A percentile compares a stretch with the other conserved stretches of the same genome.
Evolutionary conservation across 2,797 vertebrate genomes (phyloP).

Genomic region (Sphenodon punctatus): DNA sequence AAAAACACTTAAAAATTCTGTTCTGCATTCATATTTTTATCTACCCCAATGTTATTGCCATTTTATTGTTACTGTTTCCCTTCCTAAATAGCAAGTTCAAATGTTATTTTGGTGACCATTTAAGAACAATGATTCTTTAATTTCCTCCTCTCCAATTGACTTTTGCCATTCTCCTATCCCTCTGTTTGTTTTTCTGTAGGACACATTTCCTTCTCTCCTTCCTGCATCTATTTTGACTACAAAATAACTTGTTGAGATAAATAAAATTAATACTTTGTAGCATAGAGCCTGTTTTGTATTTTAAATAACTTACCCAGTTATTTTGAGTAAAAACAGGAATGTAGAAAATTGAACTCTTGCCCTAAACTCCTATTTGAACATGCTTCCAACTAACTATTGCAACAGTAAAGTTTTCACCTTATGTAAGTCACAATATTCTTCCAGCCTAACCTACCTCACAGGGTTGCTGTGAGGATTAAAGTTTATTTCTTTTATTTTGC

Average conservation of each 20-base stretch:
- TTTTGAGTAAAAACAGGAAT: constrained; percentile 23
- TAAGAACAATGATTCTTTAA: neutral
- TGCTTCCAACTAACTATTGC: neutral
- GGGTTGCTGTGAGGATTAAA: too few species aligned
- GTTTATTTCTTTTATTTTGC: too few species aligned
- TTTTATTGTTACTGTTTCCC: neutral
- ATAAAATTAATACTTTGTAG: neutral
- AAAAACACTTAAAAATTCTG: accelerated
- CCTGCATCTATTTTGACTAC: neutral
- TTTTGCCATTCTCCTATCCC: neutral
- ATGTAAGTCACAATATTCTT: too few species aligned
- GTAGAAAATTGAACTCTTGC: neutral
- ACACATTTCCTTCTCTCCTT: neutral
- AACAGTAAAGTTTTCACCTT: neutral
- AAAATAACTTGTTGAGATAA: neutral
- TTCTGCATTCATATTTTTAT: neutral
- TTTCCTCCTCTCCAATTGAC: neutral
- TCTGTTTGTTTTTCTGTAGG: neutral
- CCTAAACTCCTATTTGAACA: neutral
- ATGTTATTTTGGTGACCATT: neutral
- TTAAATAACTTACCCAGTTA: neutral
- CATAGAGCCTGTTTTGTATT: constrained; percentile 5
- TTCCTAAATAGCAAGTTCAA: neutral
- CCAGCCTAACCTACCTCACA: too few species aligned
- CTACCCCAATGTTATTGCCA: neutral